Base-by-base conservation (phyloP, 2,797 vertebrate genomes). In the Hylomyscus alleni region DNA sequence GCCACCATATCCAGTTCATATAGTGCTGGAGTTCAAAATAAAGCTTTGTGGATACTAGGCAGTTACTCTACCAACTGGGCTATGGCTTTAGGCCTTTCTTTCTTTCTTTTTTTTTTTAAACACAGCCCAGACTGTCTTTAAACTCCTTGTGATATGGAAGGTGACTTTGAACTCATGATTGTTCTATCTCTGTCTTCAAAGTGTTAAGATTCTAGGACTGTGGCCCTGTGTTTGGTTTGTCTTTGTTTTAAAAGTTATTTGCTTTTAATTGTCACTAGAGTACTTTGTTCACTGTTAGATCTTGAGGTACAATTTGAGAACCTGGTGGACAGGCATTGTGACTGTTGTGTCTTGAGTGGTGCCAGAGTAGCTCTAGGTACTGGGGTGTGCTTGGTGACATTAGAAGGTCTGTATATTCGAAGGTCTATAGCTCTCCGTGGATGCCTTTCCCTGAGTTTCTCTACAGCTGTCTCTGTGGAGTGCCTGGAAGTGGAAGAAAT, bases 401-500 rank as follows among this genome's bases (percentile, higher is more conserved):
- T 17, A 19, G 10, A 14, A 44, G 75, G 62, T 65, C 75, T 89
- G 50, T 34, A 20, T 44, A 44, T 56, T 17, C 22, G 10, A 14
- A 44, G 75, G 62, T 65, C 75, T 89, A 44, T 34, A 20, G 52
- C 17, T 17, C 65, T 81, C 75, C 19, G 4, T 67, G 56, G 62
- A 31, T 52, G 40, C 65, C 80, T 65, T 80, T 50, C 34, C 26
- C n/a, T 72, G 22, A 4, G 12, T 88, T 44, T 75, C 54, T 37
- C 4, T 31, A 56, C 92, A 88, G 93, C 94, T 96, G 81, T 94
- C 81, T 87, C 14, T 91, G 62, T n/a, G 14, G 50, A 77, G n/a
- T 86, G 62, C 12, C 50, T 4, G 56, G 84, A 62, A 56, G 65
- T 69, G 52, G 69, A 56, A 82, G 60, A 52, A 72, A 13, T 82